A percentile compares a stretch with the other conserved stretches of the same genome.
phyloP scores from a whole-genome alignment of 2,888 invertebrate species.

The Gastracanthus pulcherrimus region DNA sequence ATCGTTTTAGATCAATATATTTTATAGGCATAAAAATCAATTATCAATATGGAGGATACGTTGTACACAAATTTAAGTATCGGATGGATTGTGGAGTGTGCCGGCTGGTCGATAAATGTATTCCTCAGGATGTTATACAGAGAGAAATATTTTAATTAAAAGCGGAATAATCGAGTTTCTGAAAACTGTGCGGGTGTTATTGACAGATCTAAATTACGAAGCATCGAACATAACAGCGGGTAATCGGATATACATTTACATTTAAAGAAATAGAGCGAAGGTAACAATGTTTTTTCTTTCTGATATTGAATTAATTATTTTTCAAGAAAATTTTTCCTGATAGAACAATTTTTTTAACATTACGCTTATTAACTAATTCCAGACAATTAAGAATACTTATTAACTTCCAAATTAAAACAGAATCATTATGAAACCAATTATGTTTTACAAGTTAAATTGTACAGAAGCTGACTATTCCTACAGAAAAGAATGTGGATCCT shows the following conservation, averaged over 20 bases:
- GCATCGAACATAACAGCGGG: neutral
- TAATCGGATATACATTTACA: neutral
- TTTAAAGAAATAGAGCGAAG: neutral
- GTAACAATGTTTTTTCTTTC: neutral
- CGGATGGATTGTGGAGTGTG: too few species aligned
- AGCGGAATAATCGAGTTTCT: constrained; percentile 23
- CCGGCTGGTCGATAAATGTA: neutral
- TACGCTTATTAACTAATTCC: too few species aligned
- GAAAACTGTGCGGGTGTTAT: neutral
- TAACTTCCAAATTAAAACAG: too few species aligned
- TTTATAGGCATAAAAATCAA: constrained; percentile 38
- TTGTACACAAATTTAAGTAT: too few species aligned
- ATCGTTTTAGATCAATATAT: neutral
- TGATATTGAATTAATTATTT: too few species aligned
- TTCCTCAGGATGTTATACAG: neutral
- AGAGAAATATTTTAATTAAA: constrained; percentile 33
- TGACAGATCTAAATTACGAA: constrained; percentile 10
- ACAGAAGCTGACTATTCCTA: too few species aligned
- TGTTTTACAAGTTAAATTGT: too few species aligned
- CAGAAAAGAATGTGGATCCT: too few species aligned
- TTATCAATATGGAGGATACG: neutral
- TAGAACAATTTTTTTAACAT: too few species aligned
- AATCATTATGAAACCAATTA: too few species aligned
- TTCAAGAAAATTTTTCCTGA: too few species aligned
- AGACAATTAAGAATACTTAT: too few species aligned